These are phyloP conservation scores for Indicator maculatus DNA, from an alignment of 2,113 vertebrate genomes.

Conservation along the genomic window DNA sequence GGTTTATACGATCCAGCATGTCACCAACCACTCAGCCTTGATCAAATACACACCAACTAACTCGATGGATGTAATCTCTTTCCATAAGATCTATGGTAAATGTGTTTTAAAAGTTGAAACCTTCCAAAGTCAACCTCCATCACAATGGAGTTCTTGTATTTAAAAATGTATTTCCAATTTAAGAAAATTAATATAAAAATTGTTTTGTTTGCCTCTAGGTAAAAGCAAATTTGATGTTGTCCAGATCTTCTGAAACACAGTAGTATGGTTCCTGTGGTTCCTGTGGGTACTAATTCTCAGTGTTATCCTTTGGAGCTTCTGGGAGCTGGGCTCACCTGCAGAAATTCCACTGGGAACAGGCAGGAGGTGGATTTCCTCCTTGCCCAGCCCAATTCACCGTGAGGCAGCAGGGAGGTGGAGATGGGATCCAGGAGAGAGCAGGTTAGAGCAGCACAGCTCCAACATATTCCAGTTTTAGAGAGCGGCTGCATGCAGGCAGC, in stretches of 20 bases:
- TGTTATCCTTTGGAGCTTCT: background rate
- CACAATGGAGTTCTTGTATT: background rate
- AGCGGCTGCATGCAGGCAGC: rapidly evolving
- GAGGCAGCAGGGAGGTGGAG: background rate
- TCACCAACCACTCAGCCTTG: background rate
- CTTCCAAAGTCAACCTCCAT: background rate
- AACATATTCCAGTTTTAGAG: background rate
- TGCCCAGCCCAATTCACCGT: rapidly evolving
- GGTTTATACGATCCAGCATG: background rate
- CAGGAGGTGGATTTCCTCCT: background rate
- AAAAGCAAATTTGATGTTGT: background rate
- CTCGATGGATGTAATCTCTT: background rate
- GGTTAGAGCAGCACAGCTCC: background rate
- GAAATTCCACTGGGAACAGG: rapidly evolving
- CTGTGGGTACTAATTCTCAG: background rate
- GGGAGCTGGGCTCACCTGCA: background rate
- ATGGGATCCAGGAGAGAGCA: background rate
- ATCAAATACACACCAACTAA: background rate
- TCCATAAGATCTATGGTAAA: background rate
- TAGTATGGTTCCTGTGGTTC: background rate
- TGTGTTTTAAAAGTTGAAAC: background rate
- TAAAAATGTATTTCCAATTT: background rate
- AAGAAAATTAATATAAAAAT: background rate
- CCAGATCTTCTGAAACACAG: background rate
- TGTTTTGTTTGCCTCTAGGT: background rate